Base-by-base conservation (phyloP, 1,140 invertebrate species). In the Ctenoplectra terminalis region DNA sequence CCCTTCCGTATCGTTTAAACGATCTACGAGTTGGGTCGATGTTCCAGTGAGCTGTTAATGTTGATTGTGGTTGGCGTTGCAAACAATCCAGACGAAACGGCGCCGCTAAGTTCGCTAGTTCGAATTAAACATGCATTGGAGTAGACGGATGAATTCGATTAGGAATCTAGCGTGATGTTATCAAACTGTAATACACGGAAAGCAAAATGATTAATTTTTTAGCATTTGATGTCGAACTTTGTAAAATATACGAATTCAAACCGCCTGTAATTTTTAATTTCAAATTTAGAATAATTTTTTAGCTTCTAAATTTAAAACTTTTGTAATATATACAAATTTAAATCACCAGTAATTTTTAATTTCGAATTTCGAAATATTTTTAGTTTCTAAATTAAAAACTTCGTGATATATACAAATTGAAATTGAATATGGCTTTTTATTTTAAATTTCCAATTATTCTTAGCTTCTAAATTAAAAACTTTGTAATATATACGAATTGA, bases 71-170 rank as follows among this genome's bases (percentile, higher is more conserved):
- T 61, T 15, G 31, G 46, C 40, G 66, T 84, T 52, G 70, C 67
- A 84, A 81, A 84, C 77, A 84, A 60, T 66, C 46, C 63, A 83
- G 81, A 78, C 81, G 66, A 58, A 71, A 66, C 73, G 81, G 83
- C 73, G 83, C 83, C 81, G 54, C n/a, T 63, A 74, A 23, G 74
- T 61, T 43, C 37, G 5, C 43, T 31, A 82, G 54, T 31, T 23
- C 17, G 43, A 46, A 37, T 54, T 70, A 74, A 67, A 84, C 43
- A 26, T 54, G 43, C 37, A 37, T 29, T 15, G 52, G 46, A 61
- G 34, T 34, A 56, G 34, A 54, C 26, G 17, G 43, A 43, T 75
- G 31, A 58, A 77, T 82, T 82, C 60, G 78, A 85, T 86, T 72
- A 58, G 56, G 54, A 50, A 75, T 76, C 37, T 34, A 56, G 73